These are phyloP conservation scores for Acronicta leporina DNA, from an alignment of 2,888 invertebrate species.

Conservation along the genomic window DNA sequence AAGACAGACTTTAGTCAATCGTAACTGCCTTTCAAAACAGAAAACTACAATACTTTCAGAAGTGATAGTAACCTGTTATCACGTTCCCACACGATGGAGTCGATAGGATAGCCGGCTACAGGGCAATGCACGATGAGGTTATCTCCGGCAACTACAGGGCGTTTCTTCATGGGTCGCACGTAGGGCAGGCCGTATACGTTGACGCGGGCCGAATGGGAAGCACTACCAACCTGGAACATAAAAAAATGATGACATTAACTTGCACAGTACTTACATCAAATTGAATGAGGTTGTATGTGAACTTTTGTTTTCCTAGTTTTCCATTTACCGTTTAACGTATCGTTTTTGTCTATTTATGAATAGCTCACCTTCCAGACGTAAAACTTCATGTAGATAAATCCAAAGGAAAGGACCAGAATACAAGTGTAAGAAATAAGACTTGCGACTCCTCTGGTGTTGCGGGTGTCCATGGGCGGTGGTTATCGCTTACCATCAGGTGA, in stretches of 20 bases:
- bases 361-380: too few species aligned
- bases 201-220: conserved; percentile 95
- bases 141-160: conserved; percentile 97
- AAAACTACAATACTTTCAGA: background rate
- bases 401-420: too few species aligned
- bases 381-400: too few species aligned
- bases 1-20: too few species aligned
- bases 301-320: background rate
- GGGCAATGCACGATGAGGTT: conserved; percentile 97
- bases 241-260: background rate
- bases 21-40: too few species aligned
- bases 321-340: too few species aligned
- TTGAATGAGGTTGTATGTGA: background rate
- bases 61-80: conserved; percentile 88
- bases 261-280: background rate
- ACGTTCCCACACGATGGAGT: conserved; percentile 98
- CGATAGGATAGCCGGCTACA: conserved; percentile 98
- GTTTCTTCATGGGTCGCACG: conserved; percentile 97
- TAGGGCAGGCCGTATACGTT: conserved; percentile 97
- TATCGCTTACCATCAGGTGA: too few species aligned
- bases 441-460: too few species aligned
- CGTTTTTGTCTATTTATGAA: too few species aligned
- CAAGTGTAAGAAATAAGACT: too few species aligned
- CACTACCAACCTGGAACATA: conserved; percentile 92
- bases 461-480: too few species aligned